These are phyloP conservation scores for Eupithecia subfuscata DNA, from an alignment of 2,888 invertebrate species.

Conservation along the genomic window DNA sequence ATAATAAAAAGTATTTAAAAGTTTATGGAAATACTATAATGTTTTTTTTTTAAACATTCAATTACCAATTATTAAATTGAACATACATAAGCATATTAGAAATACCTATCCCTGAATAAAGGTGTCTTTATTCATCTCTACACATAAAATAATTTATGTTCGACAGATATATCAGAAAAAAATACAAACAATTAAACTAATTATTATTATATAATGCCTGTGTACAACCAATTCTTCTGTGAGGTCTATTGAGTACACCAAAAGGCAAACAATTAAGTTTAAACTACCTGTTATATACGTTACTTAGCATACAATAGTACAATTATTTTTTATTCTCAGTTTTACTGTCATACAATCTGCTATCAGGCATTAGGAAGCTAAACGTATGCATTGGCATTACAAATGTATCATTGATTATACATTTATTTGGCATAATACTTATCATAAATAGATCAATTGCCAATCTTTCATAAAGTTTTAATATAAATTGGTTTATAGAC, in stretches of 20 bases:
- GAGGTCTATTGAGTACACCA: slow-evolving; percentile 77
- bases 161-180: neutral
- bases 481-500: neutral
- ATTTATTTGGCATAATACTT: neutral
- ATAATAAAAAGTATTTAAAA: neutral
- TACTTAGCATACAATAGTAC: slow-evolving; percentile 77
- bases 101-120: too few species aligned
- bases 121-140: too few species aligned
- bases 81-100: neutral
- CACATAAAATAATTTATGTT: neutral
- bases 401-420: neutral
- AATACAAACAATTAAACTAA: neutral
- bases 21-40: neutral
- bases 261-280: slow-evolving; percentile 48
- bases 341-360: slow-evolving; percentile 57
- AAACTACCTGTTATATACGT: slow-evolving; percentile 39
- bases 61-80: neutral
- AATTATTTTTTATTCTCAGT: slow-evolving; percentile 64
- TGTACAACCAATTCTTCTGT: slow-evolving; percentile 51
- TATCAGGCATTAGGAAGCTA: slow-evolving; percentile 46
- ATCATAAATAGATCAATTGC: neutral
- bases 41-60: neutral
- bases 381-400: slow-evolving; percentile 27
- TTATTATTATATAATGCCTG: neutral
- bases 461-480: neutral